These are phyloP conservation scores for Anagrus nilaparvatae DNA, from an alignment of 1,140 invertebrate species.

Conservation along the genomic window DNA sequence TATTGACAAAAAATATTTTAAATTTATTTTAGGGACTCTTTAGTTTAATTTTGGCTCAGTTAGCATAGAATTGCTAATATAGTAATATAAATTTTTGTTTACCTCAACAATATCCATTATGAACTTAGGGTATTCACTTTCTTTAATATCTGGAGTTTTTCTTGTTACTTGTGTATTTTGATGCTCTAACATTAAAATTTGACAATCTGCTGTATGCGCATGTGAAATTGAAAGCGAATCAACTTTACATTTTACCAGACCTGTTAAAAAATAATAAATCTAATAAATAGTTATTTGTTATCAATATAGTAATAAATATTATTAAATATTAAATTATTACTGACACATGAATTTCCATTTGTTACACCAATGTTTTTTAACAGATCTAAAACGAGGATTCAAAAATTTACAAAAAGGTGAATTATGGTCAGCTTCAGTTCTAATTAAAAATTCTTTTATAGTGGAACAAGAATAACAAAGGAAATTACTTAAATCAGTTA, in stretches of 20 bases:
- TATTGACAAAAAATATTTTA: too few species aligned
- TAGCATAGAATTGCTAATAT: too few species aligned
- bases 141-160: neutral
- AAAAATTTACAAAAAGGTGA: slow-evolving; percentile 13
- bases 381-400: slow-evolving; percentile 7
- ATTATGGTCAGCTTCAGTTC: slow-evolving; percentile 11
- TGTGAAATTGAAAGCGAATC: slow-evolving; percentile 1
- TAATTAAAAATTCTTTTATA: slow-evolving; percentile 3
- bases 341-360: slow-evolving; percentile 14
- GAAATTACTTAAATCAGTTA: slow-evolving; percentile 3
- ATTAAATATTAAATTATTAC: neutral
- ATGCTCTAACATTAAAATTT: slow-evolving; percentile 7
- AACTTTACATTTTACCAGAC: slow-evolving; percentile 2
- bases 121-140: slow-evolving; percentile 3
- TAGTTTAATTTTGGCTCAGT: too few species aligned
- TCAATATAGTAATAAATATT: neutral
- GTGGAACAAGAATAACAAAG: slow-evolving; percentile 1
- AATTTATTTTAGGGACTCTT: too few species aligned
- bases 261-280: slow-evolving; percentile 4
- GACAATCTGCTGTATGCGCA: slow-evolving; percentile 9
- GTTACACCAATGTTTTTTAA: slow-evolving; percentile 9
- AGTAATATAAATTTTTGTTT: neutral
- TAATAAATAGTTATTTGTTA: neutral
- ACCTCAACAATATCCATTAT: slow-evolving; percentile 12
- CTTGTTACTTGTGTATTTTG: neutral